Evolutionary conservation across 2,888 invertebrate species (phyloP).

Genomic region (Campaea margaritaria): DNA sequence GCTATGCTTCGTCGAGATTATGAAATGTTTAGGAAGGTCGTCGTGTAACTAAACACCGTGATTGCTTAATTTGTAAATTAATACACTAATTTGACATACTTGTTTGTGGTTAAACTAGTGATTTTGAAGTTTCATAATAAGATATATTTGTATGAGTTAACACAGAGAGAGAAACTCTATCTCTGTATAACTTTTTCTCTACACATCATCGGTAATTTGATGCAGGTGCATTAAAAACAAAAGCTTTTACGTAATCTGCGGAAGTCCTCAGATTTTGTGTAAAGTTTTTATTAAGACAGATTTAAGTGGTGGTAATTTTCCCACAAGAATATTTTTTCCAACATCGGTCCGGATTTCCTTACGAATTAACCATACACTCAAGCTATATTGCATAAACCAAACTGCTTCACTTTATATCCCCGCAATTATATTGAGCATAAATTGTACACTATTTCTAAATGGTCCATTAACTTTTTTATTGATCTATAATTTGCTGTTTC

Average conservation of each 20-base stretch:
- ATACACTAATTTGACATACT: conserved; percentile 38
- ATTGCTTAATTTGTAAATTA: conserved; percentile 46
- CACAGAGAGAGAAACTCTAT: too few relatives aligned
- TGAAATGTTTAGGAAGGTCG: conserved; percentile 53
- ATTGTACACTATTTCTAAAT: conserved; percentile 32
- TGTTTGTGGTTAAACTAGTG: conserved; percentile 14
- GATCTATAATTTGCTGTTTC: conserved; percentile 25
- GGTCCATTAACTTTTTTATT: conserved; percentile 31
- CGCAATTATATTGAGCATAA: conserved; percentile 24
- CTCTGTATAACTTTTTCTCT: too few relatives aligned
- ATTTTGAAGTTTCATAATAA: conserved; percentile 8
- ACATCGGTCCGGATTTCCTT: conserved; percentile 40
- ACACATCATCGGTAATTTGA: too few relatives aligned
- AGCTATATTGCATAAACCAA: conserved; percentile 13
- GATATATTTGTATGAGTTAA: not conserved
- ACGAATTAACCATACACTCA: conserved; percentile 20
- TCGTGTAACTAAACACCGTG: conserved; percentile 41
- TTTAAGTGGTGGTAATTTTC: not conserved
- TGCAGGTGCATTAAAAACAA: too few relatives aligned
- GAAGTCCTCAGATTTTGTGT: too few relatives aligned
- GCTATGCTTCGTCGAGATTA: conserved; percentile 55
- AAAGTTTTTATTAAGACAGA: too few relatives aligned
- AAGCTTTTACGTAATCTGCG: too few relatives aligned
- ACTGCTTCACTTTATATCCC: conserved; percentile 10
- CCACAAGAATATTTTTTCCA: conserved; percentile 7